Conservation (phyloP, 2,888 invertebrate species). For the Xylocampa areola region DNA sequence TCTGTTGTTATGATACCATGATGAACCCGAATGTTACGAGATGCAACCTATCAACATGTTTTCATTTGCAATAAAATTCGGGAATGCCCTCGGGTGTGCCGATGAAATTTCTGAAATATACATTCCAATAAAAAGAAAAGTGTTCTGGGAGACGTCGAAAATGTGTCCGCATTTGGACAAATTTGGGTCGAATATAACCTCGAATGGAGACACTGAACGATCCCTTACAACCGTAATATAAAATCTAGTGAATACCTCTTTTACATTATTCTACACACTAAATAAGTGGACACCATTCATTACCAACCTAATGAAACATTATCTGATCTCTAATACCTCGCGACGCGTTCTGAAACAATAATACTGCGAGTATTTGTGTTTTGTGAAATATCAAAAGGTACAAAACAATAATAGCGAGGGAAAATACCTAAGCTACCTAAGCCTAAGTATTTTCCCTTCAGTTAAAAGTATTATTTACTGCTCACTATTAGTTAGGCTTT, state of each 20-base stretch:
- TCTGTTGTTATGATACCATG: conserved; percentile 45
- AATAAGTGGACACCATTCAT: conserved; percentile 32
- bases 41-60: conserved; percentile 69
- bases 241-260: conserved; percentile 73
- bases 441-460: no score
- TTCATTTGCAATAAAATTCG: conserved; percentile 75
- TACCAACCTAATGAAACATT: conserved; percentile 3
- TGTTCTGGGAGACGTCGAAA: conserved; percentile 77
- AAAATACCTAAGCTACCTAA: no score
- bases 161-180: conserved; percentile 83
- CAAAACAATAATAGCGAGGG: no score
- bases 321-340: background rate
- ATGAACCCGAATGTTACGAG: conserved; percentile 57
- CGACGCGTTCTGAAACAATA: no score
- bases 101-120: conserved; percentile 79
- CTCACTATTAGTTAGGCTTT: no score
- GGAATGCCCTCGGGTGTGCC: conserved; percentile 62
- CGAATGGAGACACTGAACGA: conserved; percentile 78
- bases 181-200: conserved; percentile 82
- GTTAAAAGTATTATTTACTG: no score
- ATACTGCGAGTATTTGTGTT: no score
- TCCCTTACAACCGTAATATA: conserved; percentile 78
- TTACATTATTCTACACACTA: conserved; percentile 74
- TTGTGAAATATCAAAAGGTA: no score
- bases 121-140: conserved; percentile 81